These are phyloP conservation scores for Onthophagus sagittarius DNA, from an alignment of 2,888 invertebrate species.

Conservation along the genomic window DNA sequence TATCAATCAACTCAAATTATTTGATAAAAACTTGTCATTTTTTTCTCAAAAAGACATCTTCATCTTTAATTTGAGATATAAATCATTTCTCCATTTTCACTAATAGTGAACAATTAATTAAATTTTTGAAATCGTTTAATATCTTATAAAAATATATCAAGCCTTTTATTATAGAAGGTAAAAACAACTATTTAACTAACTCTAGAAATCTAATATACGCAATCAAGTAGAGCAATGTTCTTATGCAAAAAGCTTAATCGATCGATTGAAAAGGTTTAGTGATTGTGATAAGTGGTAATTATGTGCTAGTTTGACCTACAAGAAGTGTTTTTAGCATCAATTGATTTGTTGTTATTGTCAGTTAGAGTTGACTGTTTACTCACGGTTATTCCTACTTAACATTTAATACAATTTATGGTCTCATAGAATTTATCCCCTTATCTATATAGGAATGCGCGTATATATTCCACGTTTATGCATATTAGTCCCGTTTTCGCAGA, in stretches of 20 bases:
- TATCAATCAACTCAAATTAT: too few relatives aligned
- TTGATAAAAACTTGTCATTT: too few relatives aligned
- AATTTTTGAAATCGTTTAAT: too few relatives aligned
- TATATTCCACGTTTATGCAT: conserved; percentile 9
- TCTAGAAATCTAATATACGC: background rate
- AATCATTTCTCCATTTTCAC: too few relatives aligned
- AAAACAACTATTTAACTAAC: too few relatives aligned
- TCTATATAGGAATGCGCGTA: background rate
- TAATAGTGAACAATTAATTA: too few relatives aligned
- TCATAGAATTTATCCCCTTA: background rate
- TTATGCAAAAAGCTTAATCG: background rate
- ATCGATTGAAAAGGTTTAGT: background rate
- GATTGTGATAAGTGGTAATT: background rate
- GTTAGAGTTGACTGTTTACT: background rate
- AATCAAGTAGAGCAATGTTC: background rate
- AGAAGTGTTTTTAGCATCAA: background rate
- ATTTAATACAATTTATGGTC: background rate
- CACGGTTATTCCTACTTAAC: background rate
- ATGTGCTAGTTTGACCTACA: background rate
- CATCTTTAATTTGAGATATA: too few relatives aligned
- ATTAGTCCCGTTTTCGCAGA: background rate
- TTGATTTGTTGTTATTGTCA: background rate
- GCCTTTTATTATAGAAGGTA: too few relatives aligned
- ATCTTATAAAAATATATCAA: too few relatives aligned
- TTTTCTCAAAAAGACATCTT: too few relatives aligned